Percentiles rank a stretch among this genome's conserved stretches.
These are phyloP conservation scores for Myotis myotis DNA, from an alignment of 2,797 vertebrate genomes.

Conservation along the genomic window DNA sequence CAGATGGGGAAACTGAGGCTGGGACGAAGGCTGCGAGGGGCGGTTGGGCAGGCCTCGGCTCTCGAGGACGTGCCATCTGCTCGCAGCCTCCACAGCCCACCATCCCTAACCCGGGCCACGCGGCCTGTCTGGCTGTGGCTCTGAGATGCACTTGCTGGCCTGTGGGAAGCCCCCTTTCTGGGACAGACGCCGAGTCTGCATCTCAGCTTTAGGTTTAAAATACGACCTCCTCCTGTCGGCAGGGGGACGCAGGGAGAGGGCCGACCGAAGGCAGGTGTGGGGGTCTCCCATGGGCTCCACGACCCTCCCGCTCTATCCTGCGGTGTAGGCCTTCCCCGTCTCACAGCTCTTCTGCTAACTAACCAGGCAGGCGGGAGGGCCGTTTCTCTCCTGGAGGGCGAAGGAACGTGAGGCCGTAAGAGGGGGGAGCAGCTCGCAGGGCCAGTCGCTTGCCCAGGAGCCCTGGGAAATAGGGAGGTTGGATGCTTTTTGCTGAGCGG, in stretches of 20 bases:
- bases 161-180: neutral
- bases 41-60: neutral
- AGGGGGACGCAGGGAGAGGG: neutral
- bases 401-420: neutral
- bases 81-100: neutral
- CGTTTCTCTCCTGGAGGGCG: neutral
- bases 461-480: neutral
- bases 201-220: neutral
- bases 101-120: neutral
- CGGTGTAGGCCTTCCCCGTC: neutral
- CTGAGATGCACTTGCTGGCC: neutral
- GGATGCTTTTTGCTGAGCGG: neutral
- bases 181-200: neutral
- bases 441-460: neutral
- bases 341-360: neutral
- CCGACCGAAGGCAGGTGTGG: neutral
- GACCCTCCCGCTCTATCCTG: fast-evolving
- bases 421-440: neutral
- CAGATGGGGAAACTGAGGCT: neutral
- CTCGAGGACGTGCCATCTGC: fast-evolving
- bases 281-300: fast-evolving
- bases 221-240: neutral
- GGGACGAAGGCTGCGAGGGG: neutral
- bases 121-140: neutral
- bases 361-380: neutral